Evolutionary conservation across 2,888 invertebrate species (phyloP), one percentile per base, ranked within the genome.

Genomic region (Aethes cnicana): DNA sequence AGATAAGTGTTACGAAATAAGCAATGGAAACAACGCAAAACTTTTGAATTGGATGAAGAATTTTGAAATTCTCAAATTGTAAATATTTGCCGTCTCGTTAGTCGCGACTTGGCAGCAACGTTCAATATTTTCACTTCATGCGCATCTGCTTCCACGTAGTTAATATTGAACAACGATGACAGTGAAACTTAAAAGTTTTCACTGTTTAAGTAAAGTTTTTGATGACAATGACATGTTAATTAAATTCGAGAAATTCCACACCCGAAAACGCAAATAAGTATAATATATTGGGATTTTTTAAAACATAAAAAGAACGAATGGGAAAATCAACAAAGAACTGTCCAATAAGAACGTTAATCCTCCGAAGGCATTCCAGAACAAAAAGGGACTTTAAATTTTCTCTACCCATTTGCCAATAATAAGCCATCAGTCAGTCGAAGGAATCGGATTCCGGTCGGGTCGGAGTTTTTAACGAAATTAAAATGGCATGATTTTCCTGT

Each of bases 401-500:
- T 26, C 37, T 25, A n/a, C 52, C n/a, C 54, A 58, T 62, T 60
- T 62, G 62, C 59, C 60, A 55, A 63, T 62, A 64, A 58, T 56
- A 57, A 58, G 50, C 57, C 53, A 65, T 67, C 66, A 62, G 67
- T 64, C 64, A 63, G 59, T 41, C 64, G 59, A 56, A 55, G 56
- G 61, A 66, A 65, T 61, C 47, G 65, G 62, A 64, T 63, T 66
- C 64, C 61, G 26, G 52, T 59, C 60, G 62, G n/a, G n/a, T 57
- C 61, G 48, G 67, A 71, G 67, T 78, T 76, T 75, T 73, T 75
- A 82, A 82, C 80, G 66, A 74, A 76, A 79, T 84, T 82, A 79
- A 81, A 80, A 78, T 71, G 70, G 72, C 74, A 69, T 74, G 77
- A 77, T 77, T 76, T 71, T 65, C 61, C 58, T 64, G 39, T 58